phyloP scores from a whole-genome alignment of 2,797 vertebrate genomes.

The Rhinoraja longicauda region DNA sequence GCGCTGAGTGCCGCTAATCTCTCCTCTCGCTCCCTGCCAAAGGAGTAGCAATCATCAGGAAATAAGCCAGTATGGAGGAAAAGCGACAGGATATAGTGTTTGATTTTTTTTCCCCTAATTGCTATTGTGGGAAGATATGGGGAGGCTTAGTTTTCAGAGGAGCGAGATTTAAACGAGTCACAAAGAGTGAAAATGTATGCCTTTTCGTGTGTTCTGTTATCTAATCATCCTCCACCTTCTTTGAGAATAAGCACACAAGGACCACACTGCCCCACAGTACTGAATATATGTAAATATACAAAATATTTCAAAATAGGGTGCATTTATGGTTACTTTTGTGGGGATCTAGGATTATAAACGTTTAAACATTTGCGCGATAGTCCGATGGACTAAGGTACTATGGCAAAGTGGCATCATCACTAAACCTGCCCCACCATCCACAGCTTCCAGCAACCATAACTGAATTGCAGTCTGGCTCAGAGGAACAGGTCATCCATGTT shows the following conservation, averaged over 20 bases:
- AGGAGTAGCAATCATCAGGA: constrained; percentile 20
- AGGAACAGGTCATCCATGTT: too few species aligned
- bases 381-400: neutral
- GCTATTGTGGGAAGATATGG: neutral
- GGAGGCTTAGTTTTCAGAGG: neutral
- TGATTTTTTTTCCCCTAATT: neutral
- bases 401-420: neutral
- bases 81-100: neutral
- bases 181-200: neutral
- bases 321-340: too few species aligned
- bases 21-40: constrained; percentile 83
- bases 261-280: neutral
- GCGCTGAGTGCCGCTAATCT: constrained; percentile 90
- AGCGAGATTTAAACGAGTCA: neutral
- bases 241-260: neutral
- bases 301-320: neutral
- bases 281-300: neutral
- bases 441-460: neutral
- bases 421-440: neutral
- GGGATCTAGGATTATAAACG: too few species aligned
- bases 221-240: neutral
- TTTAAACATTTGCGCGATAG: neutral
- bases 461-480: neutral
- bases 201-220: neutral
- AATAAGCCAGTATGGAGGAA: neutral